phyloP scores from a whole-genome alignment of 64 coral and sea anemone genomes.

The Astreopora myriophthalma region DNA sequence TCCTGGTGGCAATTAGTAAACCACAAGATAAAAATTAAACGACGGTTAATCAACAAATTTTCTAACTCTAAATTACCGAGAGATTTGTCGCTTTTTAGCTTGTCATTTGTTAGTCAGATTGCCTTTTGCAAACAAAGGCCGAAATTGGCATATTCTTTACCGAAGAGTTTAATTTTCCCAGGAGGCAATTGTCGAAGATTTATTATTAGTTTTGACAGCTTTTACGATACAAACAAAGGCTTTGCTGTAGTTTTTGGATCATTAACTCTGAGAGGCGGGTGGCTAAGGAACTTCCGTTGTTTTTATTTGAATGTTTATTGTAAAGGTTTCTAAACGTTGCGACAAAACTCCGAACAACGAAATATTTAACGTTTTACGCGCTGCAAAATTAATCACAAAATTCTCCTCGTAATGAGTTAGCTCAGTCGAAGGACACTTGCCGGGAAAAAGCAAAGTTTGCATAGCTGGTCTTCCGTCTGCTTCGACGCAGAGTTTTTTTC shows the following conservation, averaged over 20 bases:
- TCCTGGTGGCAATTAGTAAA: too few species aligned
- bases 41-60: too few species aligned
- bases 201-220: not conserved
- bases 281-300: not conserved
- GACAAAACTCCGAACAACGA: not conserved
- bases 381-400: not conserved
- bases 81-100: too few species aligned
- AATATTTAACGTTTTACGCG: not conserved
- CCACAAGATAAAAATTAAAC: too few species aligned
- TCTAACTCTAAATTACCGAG: too few species aligned
- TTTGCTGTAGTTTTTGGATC: not conserved
- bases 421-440: not conserved
- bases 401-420: not conserved
- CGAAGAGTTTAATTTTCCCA: not conserved
- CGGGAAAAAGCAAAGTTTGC: not conserved
- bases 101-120: too few species aligned
- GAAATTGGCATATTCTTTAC: not conserved
- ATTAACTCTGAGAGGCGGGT: not conserved
- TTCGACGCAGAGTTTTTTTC: slow-evolving; percentile 15
- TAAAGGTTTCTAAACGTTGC: not conserved
- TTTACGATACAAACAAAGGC: not conserved
- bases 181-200: not conserved
- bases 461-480: not conserved
- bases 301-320: not conserved
- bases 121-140: not conserved